Evolutionary conservation across 1,140 invertebrate species (phyloP), one percentile per base, ranked within the genome.

Genomic region (Pseudomyrmex dendroicus): DNA sequence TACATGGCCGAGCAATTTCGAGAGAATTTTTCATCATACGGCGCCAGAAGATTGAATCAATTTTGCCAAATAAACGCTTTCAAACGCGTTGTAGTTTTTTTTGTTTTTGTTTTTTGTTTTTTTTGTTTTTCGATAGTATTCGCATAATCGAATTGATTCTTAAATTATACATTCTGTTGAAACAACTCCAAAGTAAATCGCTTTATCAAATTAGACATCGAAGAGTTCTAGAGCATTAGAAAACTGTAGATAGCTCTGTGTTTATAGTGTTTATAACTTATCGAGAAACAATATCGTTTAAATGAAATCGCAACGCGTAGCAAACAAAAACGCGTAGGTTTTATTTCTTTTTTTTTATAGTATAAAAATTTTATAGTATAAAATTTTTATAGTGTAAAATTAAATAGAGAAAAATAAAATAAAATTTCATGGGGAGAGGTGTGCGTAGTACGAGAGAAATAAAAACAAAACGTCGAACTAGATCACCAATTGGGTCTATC

Each of bases 1-100:
- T 80, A 80, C 76, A 50, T 80, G 76, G 76, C 15, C 76, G 66
- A 59, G 76, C 76, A 80, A 72, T 80, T 56, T 80, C 66, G 66
- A 17, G 0, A 44, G 46, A 52, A 80, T 64, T 80, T 80, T 80
- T 80, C 76, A 80, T 80, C 72, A 80, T 22, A 56, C 54, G 61
- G n/a, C 2, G 48, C n/a, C 35, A 35, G 76, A 59, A 72, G 76
- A 61, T 72, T 72, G 76, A 70, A 80, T 80, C 66, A 22, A 72
- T 80, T 80, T 72, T 80, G 66, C 66, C 15, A 78, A 68, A 78
- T 78, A 48, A 54, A 44, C 35, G 63, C 35, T 67, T 67, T 35
- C 44, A 22, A 63, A 62, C 52, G 52, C 76, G 25, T 78, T 48
- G 52, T 25, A 57, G 20, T 5, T 0, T 7, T 35, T 12, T 70